Conservation (phyloP, 2,113 vertebrate genomes). For the Lagopus leucura region DNA sequence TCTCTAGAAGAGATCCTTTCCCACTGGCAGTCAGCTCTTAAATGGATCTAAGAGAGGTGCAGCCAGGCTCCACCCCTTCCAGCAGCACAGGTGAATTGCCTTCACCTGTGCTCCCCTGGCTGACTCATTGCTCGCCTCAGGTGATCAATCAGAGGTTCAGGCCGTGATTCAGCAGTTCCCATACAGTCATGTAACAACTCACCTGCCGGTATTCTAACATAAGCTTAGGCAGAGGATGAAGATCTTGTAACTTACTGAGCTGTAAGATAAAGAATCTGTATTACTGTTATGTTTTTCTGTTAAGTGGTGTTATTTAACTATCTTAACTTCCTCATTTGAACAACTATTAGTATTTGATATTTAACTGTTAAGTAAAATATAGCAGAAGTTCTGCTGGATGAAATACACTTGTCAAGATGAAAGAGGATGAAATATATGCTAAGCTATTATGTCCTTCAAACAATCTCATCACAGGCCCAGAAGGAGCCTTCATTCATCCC, state of each 20-base stretch:
- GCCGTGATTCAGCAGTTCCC: no score
- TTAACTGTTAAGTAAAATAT: background rate
- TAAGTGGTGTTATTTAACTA: background rate
- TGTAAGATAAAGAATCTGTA: conserved; percentile 59
- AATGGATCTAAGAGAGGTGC: no score
- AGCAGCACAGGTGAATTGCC: no score
- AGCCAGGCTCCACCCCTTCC: no score
- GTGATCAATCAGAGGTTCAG: no score
- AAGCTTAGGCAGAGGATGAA: conserved; percentile 92
- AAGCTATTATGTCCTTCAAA: background rate
- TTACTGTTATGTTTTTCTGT: background rate
- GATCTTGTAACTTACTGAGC: conserved; percentile 86
- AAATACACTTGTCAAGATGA: background rate
- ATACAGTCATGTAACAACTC: background rate
- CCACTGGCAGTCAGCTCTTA: no score
- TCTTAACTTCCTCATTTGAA: background rate
- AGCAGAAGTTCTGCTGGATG: background rate
- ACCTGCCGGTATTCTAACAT: conserved; percentile 92
- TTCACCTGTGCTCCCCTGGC: no score
- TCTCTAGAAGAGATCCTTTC: no score
- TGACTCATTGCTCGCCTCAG: no score
- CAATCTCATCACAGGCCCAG: background rate
- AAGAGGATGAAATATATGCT: background rate
- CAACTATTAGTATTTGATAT: background rate
- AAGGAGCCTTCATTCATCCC: background rate